Base-by-base conservation (phyloP, 2,113 vertebrate genomes). In the Xiphias gladius region DNA sequence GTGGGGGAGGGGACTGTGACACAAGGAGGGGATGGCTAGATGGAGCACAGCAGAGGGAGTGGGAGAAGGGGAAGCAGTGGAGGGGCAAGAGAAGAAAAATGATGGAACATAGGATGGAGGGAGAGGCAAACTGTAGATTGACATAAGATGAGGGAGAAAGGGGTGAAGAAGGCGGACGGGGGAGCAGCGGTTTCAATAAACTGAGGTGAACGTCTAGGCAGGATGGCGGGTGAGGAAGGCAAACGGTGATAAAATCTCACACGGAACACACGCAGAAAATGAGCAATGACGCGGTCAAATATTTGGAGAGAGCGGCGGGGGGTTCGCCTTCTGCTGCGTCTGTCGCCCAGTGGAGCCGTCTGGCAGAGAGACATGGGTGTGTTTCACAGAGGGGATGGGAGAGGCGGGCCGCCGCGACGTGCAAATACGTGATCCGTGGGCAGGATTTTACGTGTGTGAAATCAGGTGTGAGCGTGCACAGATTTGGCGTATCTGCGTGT, bases 291-390 rank as follows among this genome's bases (percentile, higher is more conserved):
- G 11, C 1, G 13, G 50, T 66, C 65, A 84, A 75, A 86, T 82
- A 82, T 89, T 84, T 84, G 69, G 24, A 68, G 59, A 87, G 75
- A 82, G 37, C 69, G 76, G 74, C 13, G 48, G 17, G 76, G n/a
- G 54, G 32, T 73, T 85, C n/a, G 61, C 46, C 76, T 74, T 48
- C 74, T 80, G 81, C 63, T 50, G 41, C 30, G 72, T 72, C 61
- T 80, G 80, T 66, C 58, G 37, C 71, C 79, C 63, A 43, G 22
- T 13, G 14, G 35, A 70, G 77, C 32, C 0, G 22, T 65, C 67
- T 84, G 66, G 54, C 63, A 73, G 48, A 67, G 39, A 2, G 11
- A 69, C 50, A 39, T 9, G 20, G 50, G 19, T 1, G 19, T 19
- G 24, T 30, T 3, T 6, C 6, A 35, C 32, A 35, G 32, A 35